phyloP scores from a whole-genome alignment of 1,140 invertebrate genomes.

The Globodera rostochiensis region DNA sequence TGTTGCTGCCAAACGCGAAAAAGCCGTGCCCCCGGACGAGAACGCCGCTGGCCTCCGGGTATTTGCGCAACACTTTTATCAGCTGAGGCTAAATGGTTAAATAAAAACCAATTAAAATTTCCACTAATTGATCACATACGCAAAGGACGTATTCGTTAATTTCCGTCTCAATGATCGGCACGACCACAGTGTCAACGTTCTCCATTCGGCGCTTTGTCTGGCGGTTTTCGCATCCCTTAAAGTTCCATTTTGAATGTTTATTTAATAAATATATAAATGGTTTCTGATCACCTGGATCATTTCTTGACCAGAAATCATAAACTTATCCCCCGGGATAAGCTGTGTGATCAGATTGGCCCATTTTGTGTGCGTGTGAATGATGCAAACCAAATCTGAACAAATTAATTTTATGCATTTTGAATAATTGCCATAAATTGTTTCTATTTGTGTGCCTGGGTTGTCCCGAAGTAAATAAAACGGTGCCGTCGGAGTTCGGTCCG shows the following conservation, averaged over 20 bases:
- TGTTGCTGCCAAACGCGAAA: constrained; percentile 13
- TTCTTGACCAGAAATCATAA: not conserved
- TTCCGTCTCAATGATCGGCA: constrained; percentile 13
- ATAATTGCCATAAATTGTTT: not conserved
- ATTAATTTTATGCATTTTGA: not conserved
- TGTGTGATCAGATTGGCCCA: constrained; percentile 11
- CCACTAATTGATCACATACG: not conserved
- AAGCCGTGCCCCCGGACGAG: constrained; percentile 13
- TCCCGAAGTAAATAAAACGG: not conserved
- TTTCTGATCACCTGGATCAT: not conserved
- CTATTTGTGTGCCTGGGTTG: not conserved
- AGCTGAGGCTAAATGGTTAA: not conserved
- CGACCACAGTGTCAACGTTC: not conserved
- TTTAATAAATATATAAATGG: no score
- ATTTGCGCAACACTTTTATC: not conserved
- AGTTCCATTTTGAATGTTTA: not conserved
- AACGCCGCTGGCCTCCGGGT: constrained; percentile 1
- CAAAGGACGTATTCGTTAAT: constrained; percentile 8
- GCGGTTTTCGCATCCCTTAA: constrained; percentile 2
- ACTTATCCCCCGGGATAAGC: not conserved
- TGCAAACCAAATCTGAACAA: not conserved
- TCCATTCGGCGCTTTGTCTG: constrained; percentile 14
- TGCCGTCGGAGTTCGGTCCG: not conserved
- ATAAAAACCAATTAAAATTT: not conserved
- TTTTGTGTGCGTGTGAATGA: constrained; percentile 13